phyloP scores from a whole-genome alignment of 2,113 vertebrate species.

The Podilymbus podiceps region DNA sequence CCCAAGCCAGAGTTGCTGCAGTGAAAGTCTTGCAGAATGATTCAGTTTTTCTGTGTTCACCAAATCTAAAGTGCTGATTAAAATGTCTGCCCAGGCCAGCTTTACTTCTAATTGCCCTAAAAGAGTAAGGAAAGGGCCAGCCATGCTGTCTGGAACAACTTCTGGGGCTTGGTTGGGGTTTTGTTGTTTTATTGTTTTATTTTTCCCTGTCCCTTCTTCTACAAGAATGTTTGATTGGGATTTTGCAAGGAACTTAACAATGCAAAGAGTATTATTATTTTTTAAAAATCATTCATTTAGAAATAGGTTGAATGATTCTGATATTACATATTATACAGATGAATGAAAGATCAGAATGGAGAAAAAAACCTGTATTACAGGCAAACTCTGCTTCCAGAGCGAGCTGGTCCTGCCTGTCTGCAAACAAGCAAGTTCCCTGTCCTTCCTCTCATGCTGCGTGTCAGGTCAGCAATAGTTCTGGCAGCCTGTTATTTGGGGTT shows the following conservation, averaged over 20 bases:
- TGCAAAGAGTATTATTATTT: background rate
- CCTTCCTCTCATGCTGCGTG: background rate
- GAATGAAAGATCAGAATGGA: background rate
- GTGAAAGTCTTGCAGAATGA: background rate
- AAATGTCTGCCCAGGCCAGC: background rate
- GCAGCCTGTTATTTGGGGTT: background rate
- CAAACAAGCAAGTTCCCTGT: background rate
- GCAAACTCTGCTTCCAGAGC: background rate
- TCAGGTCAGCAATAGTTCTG: background rate
- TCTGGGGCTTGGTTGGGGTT: too few relatives aligned
- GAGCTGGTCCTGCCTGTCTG: background rate
- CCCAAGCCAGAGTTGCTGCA: background rate
- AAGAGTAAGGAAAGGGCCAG: background rate
- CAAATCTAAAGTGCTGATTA: background rate
- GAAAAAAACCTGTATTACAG: background rate
- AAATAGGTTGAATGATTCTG: background rate
- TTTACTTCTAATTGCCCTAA: background rate
- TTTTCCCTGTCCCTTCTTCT: background rate
- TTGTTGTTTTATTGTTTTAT: too few relatives aligned
- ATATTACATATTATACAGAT: background rate
- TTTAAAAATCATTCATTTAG: background rate
- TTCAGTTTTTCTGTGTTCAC: background rate
- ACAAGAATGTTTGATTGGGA: background rate
- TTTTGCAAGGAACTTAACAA: background rate
- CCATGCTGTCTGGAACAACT: background rate